Conservation (phyloP, 1,140 invertebrate genomes). For the Brachionus plicatilis region DNA sequence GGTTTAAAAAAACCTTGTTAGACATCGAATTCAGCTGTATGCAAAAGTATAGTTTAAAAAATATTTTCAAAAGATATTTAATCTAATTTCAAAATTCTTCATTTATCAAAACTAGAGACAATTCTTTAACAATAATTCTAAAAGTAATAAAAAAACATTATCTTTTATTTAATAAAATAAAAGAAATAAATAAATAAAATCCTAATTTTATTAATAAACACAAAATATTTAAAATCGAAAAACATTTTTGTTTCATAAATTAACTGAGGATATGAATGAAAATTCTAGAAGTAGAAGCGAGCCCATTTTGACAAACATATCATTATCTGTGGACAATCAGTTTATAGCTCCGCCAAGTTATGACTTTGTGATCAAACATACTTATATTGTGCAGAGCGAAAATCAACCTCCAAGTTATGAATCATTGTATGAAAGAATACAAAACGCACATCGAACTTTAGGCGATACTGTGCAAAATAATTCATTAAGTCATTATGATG, state of each 20-base stretch:
- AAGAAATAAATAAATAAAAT: background rate
- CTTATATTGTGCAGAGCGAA: background rate
- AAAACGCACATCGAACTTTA: background rate
- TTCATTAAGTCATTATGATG: too few species aligned
- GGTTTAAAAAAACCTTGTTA: too few species aligned
- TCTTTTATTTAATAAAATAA: background rate
- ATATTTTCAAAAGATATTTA: background rate
- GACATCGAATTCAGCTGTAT: background rate
- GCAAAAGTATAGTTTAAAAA: background rate
- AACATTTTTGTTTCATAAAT: background rate
- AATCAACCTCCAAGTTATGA: slow-evolving; percentile 11
- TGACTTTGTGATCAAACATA: background rate
- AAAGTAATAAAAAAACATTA: background rate
- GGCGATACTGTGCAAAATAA: background rate
- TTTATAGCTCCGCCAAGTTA: background rate
- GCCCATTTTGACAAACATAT: background rate
- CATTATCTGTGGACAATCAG: background rate
- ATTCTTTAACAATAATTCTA: background rate
- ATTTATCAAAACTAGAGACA: background rate
- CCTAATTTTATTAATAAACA: background rate
- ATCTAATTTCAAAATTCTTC: background rate
- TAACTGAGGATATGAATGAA: background rate
- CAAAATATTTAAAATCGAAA: background rate
- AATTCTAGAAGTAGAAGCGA: background rate
- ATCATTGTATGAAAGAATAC: background rate